Percentiles rank a stretch among this genome's conserved stretches.
Conservation (phyloP, 2,113 vertebrate species). For the Panthera tigris region DNA sequence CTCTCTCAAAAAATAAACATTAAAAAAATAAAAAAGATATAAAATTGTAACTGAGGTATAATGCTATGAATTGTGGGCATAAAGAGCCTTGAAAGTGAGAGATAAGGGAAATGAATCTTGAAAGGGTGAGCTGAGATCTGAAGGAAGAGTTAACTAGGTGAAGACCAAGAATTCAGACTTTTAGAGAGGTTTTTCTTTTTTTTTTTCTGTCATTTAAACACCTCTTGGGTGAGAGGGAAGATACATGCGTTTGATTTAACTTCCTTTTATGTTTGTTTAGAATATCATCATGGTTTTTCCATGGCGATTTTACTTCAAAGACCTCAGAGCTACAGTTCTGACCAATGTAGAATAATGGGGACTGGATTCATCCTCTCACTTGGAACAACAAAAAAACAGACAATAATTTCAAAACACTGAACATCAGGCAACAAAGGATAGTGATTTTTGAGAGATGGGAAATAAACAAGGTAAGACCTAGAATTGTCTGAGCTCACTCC, state of each 20-base stretch:
- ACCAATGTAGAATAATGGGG: neutral
- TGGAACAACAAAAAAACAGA: constrained; percentile 1
- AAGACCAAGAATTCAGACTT: neutral
- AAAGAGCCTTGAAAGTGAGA: neutral
- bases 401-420: neutral
- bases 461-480: neutral
- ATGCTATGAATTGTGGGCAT: neutral
- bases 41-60: neutral
- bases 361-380: neutral
- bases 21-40: neutral
- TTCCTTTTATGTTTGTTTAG: neutral
- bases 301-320: neutral
- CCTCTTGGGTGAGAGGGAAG: neutral
- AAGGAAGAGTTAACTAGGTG: neutral
- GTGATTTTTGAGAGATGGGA: neutral
- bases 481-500: neutral
- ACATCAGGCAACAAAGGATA: neutral
- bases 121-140: neutral
- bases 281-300: neutral
- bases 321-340: neutral
- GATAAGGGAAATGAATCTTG: constrained; percentile 11
- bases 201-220: neutral
- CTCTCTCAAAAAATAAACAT: no score
- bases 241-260: neutral
- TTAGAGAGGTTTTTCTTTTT: neutral